A percentile compares a stretch with the other conserved stretches of the same genome.
phyloP scores from a whole-genome alignment of 2,888 invertebrate species.

The Podabrus alpinus region DNA sequence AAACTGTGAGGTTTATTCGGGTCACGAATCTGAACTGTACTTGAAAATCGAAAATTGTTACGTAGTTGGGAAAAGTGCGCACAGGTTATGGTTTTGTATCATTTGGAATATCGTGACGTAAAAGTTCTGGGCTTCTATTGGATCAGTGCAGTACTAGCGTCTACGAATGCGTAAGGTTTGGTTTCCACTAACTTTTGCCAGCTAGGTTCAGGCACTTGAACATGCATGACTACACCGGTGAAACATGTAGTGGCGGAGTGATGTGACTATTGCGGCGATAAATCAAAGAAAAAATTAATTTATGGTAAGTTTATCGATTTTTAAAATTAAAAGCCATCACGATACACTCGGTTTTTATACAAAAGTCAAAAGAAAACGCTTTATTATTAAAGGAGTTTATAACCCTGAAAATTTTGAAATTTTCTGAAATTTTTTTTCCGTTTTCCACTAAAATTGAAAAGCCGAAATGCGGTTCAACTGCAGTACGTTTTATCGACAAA shows the following conservation, averaged over 20 bases:
- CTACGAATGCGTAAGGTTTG: slow-evolving; percentile 32
- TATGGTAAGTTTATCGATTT: slow-evolving; percentile 26
- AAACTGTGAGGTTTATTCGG: slow-evolving; percentile 11
- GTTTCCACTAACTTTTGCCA: slow-evolving; percentile 14
- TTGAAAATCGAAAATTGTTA: slow-evolving; percentile 7
- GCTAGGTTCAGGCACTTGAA: slow-evolving; percentile 33
- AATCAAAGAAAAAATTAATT: slow-evolving; percentile 19
- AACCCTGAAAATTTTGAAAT: neutral
- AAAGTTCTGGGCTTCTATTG: slow-evolving; percentile 46
- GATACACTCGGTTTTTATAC: neutral
- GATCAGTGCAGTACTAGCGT: slow-evolving; percentile 40
- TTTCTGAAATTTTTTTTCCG: neutral
- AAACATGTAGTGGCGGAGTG: slow-evolving; percentile 37
- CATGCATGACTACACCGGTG: slow-evolving; percentile 41
- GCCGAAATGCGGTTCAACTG: neutral
- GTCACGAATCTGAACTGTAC: slow-evolving; percentile 30
- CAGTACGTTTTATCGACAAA: neutral
- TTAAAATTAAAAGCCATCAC: neutral
- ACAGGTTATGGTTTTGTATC: slow-evolving; percentile 29
- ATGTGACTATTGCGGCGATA: slow-evolving; percentile 32
- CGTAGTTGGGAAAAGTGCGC: slow-evolving; percentile 22
- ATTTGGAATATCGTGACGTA: slow-evolving; percentile 41
- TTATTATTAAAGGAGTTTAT: neutral
- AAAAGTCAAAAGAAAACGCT: neutral
- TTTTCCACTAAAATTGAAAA: neutral